These are phyloP conservation scores for Caradrina kadenii DNA, from an alignment of 2,888 invertebrate species.

Conservation along the genomic window DNA sequence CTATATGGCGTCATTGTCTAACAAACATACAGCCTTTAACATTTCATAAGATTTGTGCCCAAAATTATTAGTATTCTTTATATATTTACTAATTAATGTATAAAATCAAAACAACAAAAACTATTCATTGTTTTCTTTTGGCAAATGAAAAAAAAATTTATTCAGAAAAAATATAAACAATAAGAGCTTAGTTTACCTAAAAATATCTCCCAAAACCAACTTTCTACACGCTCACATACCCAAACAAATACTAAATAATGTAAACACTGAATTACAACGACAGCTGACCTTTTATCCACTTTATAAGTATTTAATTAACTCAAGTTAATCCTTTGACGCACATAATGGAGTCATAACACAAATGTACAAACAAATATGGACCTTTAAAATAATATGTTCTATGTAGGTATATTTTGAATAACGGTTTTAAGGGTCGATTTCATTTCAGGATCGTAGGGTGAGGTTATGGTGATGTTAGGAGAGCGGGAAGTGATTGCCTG, in stretches of 20 bases:
- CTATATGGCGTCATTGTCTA: too few species aligned
- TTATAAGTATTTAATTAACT: constrained; percentile 39
- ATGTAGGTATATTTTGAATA: constrained; percentile 60
- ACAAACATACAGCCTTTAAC: too few species aligned
- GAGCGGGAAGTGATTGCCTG: constrained; percentile 25
- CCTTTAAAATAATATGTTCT: constrained; percentile 64
- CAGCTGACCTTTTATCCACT: constrained; percentile 21
- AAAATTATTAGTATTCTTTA: too few species aligned
- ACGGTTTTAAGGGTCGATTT: constrained; percentile 70
- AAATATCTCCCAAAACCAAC: neutral
- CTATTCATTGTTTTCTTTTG: too few species aligned
- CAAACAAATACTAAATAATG: neutral
- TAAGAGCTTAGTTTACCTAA: neutral
- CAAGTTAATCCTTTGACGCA: constrained; percentile 29
- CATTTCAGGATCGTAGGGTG: constrained; percentile 61
- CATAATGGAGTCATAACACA: constrained; percentile 46
- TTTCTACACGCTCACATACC: neutral
- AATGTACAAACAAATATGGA: constrained; percentile 64
- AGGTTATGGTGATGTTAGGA: constrained; percentile 25
- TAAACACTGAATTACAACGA: constrained; percentile 4
- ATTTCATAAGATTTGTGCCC: too few species aligned
- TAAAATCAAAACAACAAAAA: too few species aligned
- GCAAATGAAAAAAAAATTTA: too few species aligned
- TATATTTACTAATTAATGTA: too few species aligned
- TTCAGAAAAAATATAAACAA: neutral